Base-by-base conservation (phyloP, 2,113 vertebrate genomes). In the Ptychochromis oligacanthus region DNA sequence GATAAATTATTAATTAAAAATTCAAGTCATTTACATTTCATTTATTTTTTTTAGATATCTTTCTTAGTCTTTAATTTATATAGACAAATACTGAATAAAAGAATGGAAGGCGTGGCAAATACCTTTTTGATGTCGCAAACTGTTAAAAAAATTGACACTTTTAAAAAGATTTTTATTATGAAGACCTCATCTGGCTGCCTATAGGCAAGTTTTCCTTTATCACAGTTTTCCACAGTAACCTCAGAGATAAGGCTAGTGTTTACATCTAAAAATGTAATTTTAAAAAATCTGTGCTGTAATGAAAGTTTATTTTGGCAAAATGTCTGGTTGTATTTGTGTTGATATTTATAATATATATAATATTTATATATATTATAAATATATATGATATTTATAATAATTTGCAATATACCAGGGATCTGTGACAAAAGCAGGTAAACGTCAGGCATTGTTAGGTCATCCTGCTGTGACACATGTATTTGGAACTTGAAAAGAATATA, bases 81-180 rank as follows among this genome's bases (percentile, higher is more conserved):
- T 6, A 36, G 34, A 36, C 34, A 36, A 36, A 36, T 36, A 36
- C 34, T 7, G 6, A 36, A 36, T 36, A 36, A 36, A 36, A 36
- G 34, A 36, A 36, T 36, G 34, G 1, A 36, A 36, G 34, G 6
- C 18, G 11, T 62, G 60, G 31, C 60, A 38, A 62, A 62, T 38
- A 26, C 58, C 17, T 59, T 15, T 26, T 0, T 17, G 57, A 59
- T 59, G 57, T 31, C 57, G 28, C 57, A 60, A 20, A 60, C 34
- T 20, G n/a, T 13, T 43, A 17, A 6, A 34, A 65, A 24, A 22
- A 0, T 17, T 9, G 11, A 40, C 0, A 43, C 43, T 36, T n/a
- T 38, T 43, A 24, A 43, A 43, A 43, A 24, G 24, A 43, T 43
- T n/a, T n/a, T n/a, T 17, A 65, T 65, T 64, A 22, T 9, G 36